phyloP scores from a whole-genome alignment of 1,140 invertebrate species.

The Liolophura sinensis region DNA sequence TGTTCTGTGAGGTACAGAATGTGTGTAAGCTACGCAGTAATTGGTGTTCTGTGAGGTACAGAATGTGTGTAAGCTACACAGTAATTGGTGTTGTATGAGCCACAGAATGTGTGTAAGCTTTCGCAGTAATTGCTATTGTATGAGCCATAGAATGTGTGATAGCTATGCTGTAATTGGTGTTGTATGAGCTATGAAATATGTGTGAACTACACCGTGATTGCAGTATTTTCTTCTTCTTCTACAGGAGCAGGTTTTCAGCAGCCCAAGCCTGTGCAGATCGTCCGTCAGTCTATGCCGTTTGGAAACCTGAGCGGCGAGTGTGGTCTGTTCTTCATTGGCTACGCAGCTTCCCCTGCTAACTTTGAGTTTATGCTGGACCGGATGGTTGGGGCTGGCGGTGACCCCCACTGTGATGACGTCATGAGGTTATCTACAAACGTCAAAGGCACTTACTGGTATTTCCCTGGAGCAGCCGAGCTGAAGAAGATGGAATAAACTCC shows the following conservation, averaged over 20 bases:
- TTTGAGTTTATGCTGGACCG: constrained; percentile 52
- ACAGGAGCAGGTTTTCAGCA: constrained; percentile 43
- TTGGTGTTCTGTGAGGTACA: too few species aligned
- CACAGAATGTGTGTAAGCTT: too few species aligned
- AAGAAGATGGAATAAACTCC: constrained; percentile 37
- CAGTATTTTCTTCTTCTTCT: neutral
- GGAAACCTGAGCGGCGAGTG: constrained; percentile 37
- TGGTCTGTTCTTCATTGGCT: constrained; percentile 55
- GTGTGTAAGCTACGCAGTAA: too few species aligned
- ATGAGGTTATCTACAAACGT: constrained; percentile 49
- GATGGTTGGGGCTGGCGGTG: constrained; percentile 49
- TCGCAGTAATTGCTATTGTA: too few species aligned
- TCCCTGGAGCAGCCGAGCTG: constrained; percentile 48
- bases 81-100: too few species aligned
- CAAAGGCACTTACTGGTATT: constrained; percentile 57
- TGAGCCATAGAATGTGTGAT: too few species aligned
- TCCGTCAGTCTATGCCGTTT: constrained; percentile 52
- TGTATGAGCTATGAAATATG: neutral
- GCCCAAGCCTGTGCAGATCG: constrained; percentile 45
- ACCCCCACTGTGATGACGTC: constrained; percentile 45
- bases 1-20: too few species aligned
- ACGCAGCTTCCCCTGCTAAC: constrained; percentile 41
- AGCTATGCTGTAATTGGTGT: too few species aligned
- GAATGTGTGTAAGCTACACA: too few species aligned
- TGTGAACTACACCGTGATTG: neutral